Evolutionary conservation across 1,140 invertebrate species (phyloP).

Genomic region (Phthorimaea operculella): DNA sequence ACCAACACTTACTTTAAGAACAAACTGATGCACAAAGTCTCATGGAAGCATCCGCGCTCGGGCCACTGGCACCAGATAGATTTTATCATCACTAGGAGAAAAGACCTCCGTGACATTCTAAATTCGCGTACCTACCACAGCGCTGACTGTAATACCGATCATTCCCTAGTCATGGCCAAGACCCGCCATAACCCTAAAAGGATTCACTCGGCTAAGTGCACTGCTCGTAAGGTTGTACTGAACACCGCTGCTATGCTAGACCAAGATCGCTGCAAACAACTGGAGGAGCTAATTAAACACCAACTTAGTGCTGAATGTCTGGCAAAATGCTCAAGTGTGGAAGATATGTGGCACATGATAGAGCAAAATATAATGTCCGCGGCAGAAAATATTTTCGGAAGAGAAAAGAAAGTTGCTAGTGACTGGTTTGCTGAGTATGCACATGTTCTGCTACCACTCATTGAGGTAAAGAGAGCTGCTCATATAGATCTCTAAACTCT

Average conservation of each 20-base stretch:
- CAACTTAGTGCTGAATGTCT: too few relatives aligned
- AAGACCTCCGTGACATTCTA: conserved; percentile 7
- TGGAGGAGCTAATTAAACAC: too few relatives aligned
- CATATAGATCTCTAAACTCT: neutral
- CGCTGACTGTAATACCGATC: conserved; percentile 17
- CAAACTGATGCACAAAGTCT: conserved; percentile 11
- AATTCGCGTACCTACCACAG: conserved; percentile 15
- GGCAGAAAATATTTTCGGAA: neutral
- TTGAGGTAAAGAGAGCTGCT: neutral
- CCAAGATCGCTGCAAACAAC: too few relatives aligned
- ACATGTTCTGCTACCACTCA: neutral
- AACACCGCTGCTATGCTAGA: neutral
- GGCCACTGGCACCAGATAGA: conserved; percentile 19
- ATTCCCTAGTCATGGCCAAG: conserved; percentile 9
- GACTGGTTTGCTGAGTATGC: conserved; percentile 4
- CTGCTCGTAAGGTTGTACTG: neutral
- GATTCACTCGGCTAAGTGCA: neutral
- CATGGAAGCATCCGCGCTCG: conserved; percentile 18
- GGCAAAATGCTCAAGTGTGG: too few relatives aligned
- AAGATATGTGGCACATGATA: neutral
- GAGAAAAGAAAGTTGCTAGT: neutral
- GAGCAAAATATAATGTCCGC: neutral
- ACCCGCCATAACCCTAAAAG: neutral
- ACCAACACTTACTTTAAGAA: conserved; percentile 15
- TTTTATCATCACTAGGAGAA: conserved; percentile 10